These are phyloP conservation scores for Drosophila bocqueti DNA, from an alignment of 1,140 invertebrate species.

Conservation along the genomic window DNA sequence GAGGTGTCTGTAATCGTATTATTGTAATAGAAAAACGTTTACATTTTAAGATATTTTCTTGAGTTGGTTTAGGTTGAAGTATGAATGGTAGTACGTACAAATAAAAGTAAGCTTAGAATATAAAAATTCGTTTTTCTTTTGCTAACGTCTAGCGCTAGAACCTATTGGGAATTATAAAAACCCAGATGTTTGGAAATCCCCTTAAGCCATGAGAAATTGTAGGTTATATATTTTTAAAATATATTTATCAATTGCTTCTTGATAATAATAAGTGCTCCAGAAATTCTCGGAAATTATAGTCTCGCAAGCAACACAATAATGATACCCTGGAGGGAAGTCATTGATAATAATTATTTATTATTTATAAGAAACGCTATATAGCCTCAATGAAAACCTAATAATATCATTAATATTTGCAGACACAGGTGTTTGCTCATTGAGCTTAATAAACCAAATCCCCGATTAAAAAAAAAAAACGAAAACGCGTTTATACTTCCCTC, in stretches of 20 bases:
- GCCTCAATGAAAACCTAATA: constrained; percentile 10
- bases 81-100: too few relatives aligned
- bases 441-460: neutral
- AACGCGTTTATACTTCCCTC: constrained; percentile 14
- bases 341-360: neutral
- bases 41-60: neutral
- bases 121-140: too few relatives aligned
- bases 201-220: neutral
- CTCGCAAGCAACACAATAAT: too few relatives aligned
- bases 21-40: neutral
- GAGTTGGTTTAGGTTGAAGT: neutral
- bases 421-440: constrained; percentile 9
- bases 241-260: neutral
- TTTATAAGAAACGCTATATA: neutral
- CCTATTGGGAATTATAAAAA: neutral
- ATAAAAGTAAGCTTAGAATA: too few relatives aligned
- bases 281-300: neutral
- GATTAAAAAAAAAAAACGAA: neutral
- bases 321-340: neutral
- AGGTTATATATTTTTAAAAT: neutral
- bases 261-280: neutral
- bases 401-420: neutral
- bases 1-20: constrained; percentile 1
- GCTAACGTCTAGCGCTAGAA: too few relatives aligned
- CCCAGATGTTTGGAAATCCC: neutral